Base-by-base conservation (phyloP, 2,113 vertebrate genomes). In the Coracopsis vasa region DNA sequence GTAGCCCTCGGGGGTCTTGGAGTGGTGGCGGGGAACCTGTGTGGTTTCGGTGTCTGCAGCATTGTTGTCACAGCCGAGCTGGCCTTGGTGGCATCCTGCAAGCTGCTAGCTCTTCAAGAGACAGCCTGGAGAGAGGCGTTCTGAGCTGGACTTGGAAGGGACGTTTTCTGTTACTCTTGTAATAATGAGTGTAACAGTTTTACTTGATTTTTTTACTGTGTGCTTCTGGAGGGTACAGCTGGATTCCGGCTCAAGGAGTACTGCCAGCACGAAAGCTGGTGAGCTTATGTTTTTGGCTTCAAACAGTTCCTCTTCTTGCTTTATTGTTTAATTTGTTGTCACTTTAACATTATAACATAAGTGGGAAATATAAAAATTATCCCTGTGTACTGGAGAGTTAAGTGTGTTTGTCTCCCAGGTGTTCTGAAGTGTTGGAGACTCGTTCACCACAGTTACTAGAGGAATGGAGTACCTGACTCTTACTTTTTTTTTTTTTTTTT, bases 341-440 rank as follows among this genome's bases (percentile, higher is more conserved):
- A 25, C 3, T 51, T 8, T 44, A 13, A 29, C 7, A 7, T 5
- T 6, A 0, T 0, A 1, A 7, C 2, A 0, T 14, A 41, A 37
- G 15, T 31, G 15, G 31, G 47, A 47, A 51, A 50, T 80, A 29
- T 15, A 13, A 25, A 64, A 77, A 5, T 3, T 0, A 39, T 0
- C 4, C 53, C 5, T 54, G 4, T 6, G 0, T 8, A 0, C 5
- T 4, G 21, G 48, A 5, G 17, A 31, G 7, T 0, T 2, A 18
- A 19, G 33, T 0, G 5, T 42, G 10, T n/a, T 33, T 29, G 8
- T 28, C 18, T 6, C 4, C 9, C 2, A 39, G 23, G 23, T 0
- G 18, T 24, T 25, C 3, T 37, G 25, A 28, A 13, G 28, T 6
- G 28, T 16, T 69, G 50, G 25, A 23, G 45, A 1, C 7, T n/a